Evolutionary conservation across 2,797 vertebrate species (phyloP), one percentile per base, ranked within the genome.

Genomic region (Parotocinclus haroldoi): DNA sequence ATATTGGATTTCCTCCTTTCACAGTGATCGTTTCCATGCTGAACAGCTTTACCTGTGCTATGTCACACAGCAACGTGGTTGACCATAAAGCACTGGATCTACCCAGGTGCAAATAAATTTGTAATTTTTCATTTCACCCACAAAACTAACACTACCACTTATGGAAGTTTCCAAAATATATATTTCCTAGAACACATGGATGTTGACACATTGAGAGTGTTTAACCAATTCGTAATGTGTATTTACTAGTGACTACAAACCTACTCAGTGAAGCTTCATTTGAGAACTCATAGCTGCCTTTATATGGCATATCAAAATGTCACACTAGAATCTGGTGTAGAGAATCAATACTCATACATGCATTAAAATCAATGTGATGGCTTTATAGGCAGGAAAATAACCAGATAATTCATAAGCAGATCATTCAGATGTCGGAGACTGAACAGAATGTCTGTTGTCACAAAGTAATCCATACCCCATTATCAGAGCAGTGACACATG

Each of bases 11-110:
- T 89, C 83, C 27, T 78, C 80, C 81, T 83, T 85, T 85, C 82
- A 87, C 88, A 88, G 85, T 89, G 86, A 89, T 87, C 87, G 88
- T 89, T 90, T 81, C 80, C 72, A 70, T 83, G 84, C 79, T 87
- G 27, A 85, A 89, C 87, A 82, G 80, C 78, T 82, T 86, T 83
- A 88, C 85, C 87, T 88, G 87, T 81, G 80, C 82, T 85, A 83
- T 80, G 86, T 85, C 84, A 85, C 86, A 81, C 80, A 51, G 73
- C 71, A 83, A 80, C 78, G 79, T 84, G 76, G 65, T 71, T 58
- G 62, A 78, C 76, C 73, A 57, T 62, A 70, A 72, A 27, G 71
- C 70, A 77, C 62, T 54, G 71, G 74, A 79, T 53, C 38, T 60
- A 53, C 49, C 12, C 60, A 74, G 61, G 56, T 74, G 45, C 59